Conservation (phyloP, 37 sponge, comb jelly and placozoan genomes). For the Beroe ovata region DNA sequence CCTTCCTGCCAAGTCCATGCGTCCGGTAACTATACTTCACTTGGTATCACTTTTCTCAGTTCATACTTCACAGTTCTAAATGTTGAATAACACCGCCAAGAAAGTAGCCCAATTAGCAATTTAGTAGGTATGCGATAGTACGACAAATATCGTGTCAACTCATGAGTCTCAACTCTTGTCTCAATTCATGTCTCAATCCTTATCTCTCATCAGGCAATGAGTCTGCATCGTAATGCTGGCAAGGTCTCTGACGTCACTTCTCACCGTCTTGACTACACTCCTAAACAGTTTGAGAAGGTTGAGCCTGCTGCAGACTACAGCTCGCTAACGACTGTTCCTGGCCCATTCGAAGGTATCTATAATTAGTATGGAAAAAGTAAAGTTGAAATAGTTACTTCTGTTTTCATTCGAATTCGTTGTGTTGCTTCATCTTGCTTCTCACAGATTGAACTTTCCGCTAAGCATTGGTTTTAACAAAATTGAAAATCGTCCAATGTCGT, state of each 20-base stretch:
- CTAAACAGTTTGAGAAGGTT: constrained; percentile 9
- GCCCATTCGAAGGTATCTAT: no score
- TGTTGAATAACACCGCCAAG: no score
- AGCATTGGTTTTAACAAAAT: no score
- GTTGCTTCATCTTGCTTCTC: not conserved
- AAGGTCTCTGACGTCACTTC: constrained; percentile 41
- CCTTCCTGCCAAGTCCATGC: constrained; percentile 9
- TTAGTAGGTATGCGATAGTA: no score
- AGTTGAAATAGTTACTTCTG: not conserved
- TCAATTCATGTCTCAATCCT: no score
- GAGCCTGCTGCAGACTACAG: constrained; percentile 36
- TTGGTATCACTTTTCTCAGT: no score
- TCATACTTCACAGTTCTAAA: no score
- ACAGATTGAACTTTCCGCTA: not conserved
- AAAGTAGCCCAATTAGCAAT: no score
- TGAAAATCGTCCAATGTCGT: no score
- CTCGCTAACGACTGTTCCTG: constrained; percentile 10
- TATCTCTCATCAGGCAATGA: constrained; percentile 49
- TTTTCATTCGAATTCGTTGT: not conserved
- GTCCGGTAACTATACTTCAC: constrained; percentile 33
- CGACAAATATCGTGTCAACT: no score
- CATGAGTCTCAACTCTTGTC: no score
- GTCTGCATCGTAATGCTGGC: constrained; percentile 32
- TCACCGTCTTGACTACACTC: constrained; percentile 44
- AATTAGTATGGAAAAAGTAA: not conserved